phyloP scores from a whole-genome alignment of 2,797 vertebrate genomes.

The Myotis daubentonii region DNA sequence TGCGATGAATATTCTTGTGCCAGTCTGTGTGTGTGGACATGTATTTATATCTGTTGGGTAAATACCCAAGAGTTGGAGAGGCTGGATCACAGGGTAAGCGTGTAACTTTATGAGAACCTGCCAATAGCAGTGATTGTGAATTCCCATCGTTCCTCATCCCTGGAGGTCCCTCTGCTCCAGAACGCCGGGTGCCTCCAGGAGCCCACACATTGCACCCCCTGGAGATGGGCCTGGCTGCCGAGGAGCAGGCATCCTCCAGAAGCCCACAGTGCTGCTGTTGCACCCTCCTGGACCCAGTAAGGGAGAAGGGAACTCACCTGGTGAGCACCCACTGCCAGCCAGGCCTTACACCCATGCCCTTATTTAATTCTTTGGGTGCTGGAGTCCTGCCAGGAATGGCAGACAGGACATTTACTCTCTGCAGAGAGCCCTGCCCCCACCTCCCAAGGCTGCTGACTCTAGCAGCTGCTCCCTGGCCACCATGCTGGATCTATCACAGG shows the following conservation, averaged over 20 bases:
- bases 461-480: not conserved
- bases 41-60: constrained; percentile 29
- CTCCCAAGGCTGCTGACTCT: not conserved
- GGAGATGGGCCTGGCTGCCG: not conserved
- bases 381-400: not conserved
- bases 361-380: not conserved
- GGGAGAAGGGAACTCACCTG: not conserved
- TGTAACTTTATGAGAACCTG: constrained; percentile 13
- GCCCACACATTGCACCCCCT: not conserved
- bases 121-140: not conserved
- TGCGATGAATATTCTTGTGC: constrained; percentile 9
- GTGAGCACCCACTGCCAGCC: not conserved
- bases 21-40: not conserved
- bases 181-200: not conserved
- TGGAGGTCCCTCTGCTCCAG: not conserved
- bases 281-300: not conserved
- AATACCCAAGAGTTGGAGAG: not conserved
- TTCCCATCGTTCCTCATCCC: not conserved
- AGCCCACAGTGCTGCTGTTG: not conserved
- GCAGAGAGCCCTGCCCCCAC: not conserved
- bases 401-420: not conserved
- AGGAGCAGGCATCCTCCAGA: not conserved
- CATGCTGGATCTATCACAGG: not conserved
- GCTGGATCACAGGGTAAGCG: not conserved
- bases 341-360: not conserved